Percentiles rank a stretch among this genome's conserved stretches.
phyloP scores from a whole-genome alignment of 2,797 vertebrate genomes.

The Tenualosa ilisha region DNA sequence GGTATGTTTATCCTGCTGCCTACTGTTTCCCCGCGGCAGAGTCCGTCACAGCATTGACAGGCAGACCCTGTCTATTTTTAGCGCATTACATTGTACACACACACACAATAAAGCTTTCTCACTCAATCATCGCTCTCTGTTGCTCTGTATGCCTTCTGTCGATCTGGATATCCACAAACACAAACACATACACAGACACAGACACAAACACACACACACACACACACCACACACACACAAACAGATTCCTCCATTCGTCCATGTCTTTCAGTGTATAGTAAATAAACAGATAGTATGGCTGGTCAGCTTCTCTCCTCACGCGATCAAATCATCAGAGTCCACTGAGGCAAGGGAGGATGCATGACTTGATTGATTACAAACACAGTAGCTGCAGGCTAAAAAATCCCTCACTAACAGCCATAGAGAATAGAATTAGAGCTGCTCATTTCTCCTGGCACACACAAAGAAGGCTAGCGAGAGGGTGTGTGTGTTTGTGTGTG shows the following conservation, averaged over 20 bases:
- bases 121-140: too few species aligned
- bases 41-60: not conserved
- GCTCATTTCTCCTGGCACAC: conserved; percentile 20
- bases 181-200: too few species aligned
- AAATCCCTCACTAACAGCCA: conserved; percentile 29
- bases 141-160: not conserved
- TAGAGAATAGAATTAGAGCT: conserved; percentile 30
- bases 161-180: not conserved
- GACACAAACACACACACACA: too few species aligned
- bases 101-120: not conserved
- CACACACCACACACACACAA: too few species aligned
- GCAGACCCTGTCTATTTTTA: not conserved
- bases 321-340: not conserved
- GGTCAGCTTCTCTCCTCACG: not conserved
- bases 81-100: not conserved
- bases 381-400: conserved; percentile 34
- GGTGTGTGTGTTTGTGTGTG: not conserved
- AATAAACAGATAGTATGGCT: not conserved
- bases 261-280: not conserved
- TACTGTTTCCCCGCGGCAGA: conserved; percentile 14
- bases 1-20: conserved; percentile 33
- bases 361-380: conserved; percentile 20
- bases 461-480: conserved; percentile 14
- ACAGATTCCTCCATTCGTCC: too few species aligned
- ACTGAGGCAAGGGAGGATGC: not conserved